A percentile compares a stretch with the other conserved stretches of the same genome.
phyloP scores from a whole-genome alignment of 2,113 vertebrate species.

The Patagioenas fasciata region DNA sequence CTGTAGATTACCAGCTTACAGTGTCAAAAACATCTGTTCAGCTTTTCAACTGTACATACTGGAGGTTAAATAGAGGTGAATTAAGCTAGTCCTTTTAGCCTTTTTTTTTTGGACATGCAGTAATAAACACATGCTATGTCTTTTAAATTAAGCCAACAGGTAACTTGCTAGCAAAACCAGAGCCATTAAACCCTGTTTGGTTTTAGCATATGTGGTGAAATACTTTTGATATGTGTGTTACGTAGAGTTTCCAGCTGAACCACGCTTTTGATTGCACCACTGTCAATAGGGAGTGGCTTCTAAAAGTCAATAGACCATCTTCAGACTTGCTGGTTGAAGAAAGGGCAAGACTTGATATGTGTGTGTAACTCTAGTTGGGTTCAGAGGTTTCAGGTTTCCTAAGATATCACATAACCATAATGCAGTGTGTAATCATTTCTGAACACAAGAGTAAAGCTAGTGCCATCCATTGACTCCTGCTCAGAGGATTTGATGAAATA shows the following conservation, averaged over 20 bases:
- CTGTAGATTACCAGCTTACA: conserved; percentile 93
- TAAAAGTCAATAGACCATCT: not conserved
- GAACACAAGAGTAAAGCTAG: conserved; percentile 11
- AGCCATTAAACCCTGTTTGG: not conserved
- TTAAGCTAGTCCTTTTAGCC: conserved; percentile 70
- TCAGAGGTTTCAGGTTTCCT: conserved; percentile 58
- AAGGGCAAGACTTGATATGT: not conserved
- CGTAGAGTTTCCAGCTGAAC: not conserved
- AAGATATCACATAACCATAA: conserved; percentile 78
- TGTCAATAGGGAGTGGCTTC: not conserved
- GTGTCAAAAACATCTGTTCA: conserved; percentile 94
- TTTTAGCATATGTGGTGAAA: not conserved
- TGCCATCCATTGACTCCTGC: not conserved
- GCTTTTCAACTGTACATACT: conserved; percentile 86
- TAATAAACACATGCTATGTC: not conserved
- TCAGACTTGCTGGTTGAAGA: not conserved
- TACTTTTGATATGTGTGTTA: not conserved
- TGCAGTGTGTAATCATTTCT: conserved; percentile 44
- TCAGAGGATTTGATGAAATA: not conserved
- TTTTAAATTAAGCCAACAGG: conserved; percentile 58
- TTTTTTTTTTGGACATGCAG: not conserved
- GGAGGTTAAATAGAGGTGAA: conserved; percentile 92
- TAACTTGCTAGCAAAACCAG: conserved; percentile 38
- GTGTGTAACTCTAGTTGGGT: not conserved
- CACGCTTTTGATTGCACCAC: not conserved